Evolutionary conservation across 2,797 vertebrate species (phyloP).

Genomic region (Myioborus miniatus): DNA sequence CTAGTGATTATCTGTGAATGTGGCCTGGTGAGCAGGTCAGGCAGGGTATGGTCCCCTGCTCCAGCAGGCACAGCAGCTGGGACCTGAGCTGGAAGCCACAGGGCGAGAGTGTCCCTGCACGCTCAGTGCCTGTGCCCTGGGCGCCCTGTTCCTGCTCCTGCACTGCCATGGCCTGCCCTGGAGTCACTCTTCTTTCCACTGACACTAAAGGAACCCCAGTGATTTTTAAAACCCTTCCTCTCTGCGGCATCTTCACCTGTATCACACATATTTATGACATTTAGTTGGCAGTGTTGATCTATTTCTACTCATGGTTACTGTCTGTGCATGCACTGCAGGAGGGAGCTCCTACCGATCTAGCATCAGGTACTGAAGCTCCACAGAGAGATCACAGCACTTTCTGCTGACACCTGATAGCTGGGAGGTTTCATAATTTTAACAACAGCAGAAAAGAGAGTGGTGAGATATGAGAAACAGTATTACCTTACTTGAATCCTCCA

Average conservation of each 20-base stretch:
- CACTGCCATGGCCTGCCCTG: rapidly evolving
- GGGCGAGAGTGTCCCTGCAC: rapidly evolving
- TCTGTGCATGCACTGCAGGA: neutral
- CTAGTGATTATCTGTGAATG: neutral
- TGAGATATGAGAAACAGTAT: neutral
- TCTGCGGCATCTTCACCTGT: neutral
- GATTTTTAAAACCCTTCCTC: neutral
- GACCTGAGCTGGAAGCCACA: neutral
- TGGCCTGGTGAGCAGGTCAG: neutral
- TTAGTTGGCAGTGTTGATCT: rapidly evolving
- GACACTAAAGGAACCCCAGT: neutral
- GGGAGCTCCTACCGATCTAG: neutral
- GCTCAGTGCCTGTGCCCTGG: rapidly evolving
- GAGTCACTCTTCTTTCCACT: neutral
- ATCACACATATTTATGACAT: neutral
- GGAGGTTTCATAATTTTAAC: neutral
- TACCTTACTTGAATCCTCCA: neutral
- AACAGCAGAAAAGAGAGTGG: neutral
- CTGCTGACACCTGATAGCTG: neutral
- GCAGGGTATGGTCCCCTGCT: rapidly evolving
- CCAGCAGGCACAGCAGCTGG: neutral
- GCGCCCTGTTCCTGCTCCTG: neutral
- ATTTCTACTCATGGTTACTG: neutral
- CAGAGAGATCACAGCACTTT: neutral
- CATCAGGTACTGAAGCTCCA: neutral